Conservation (phyloP, 2,797 vertebrate species). For the Podarcis siculus region DNA sequence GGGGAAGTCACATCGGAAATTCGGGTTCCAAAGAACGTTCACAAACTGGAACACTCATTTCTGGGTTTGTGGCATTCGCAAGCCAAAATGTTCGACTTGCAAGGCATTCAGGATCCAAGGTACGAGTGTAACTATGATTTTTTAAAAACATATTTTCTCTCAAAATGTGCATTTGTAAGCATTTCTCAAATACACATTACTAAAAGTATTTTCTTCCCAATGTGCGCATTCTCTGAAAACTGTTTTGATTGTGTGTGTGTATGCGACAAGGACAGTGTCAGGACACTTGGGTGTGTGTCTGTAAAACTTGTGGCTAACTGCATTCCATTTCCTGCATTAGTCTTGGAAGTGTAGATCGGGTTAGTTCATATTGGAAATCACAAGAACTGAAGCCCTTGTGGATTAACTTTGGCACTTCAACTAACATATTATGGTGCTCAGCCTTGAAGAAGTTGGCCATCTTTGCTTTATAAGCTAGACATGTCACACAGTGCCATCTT, state of each 20-base stretch:
- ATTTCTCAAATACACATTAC: background rate
- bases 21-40: no score
- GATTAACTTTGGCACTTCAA: background rate
- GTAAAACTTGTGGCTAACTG: background rate
- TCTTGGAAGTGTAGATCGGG: background rate
- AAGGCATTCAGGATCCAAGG: no score
- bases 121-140: background rate
- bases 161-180: background rate
- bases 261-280: background rate
- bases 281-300: background rate
- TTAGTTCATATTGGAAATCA: background rate
- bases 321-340: background rate
- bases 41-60: no score
- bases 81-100: no score
- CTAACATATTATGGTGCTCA: background rate
- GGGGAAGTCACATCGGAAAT: no score
- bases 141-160: background rate
- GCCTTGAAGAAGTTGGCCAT: background rate
- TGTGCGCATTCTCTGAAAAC: background rate
- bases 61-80: no score
- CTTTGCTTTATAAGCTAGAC: background rate
- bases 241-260: background rate
- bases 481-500: slow-evolving; percentile 20
- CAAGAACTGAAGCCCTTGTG: background rate
- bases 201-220: background rate